phyloP scores from a whole-genome alignment of 2,797 vertebrate species.

The Pyrrhura leucotis region DNA sequence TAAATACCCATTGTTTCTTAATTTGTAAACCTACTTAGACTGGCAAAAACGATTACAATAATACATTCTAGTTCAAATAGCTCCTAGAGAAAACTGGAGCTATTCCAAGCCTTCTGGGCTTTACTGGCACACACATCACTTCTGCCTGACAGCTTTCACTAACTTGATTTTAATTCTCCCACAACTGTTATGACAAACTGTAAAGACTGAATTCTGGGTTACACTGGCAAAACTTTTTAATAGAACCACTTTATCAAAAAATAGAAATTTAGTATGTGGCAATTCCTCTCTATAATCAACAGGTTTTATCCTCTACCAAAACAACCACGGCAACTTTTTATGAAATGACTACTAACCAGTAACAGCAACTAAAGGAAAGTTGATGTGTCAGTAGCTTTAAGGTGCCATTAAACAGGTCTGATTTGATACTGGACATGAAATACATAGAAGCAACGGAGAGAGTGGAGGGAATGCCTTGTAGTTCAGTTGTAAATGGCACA shows the following conservation, averaged over 20 bases:
- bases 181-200: background rate
- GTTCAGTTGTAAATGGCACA: background rate
- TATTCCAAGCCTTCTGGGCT: background rate
- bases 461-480: background rate
- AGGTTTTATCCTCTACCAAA: background rate
- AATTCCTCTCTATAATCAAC: background rate
- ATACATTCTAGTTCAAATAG: background rate
- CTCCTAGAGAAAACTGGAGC: background rate
- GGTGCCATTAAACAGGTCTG: background rate
- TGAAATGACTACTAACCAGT: rapidly evolving
- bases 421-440: background rate
- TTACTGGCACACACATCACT: background rate
- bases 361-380: background rate
- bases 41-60: background rate
- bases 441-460: background rate
- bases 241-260: background rate
- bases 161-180: background rate
- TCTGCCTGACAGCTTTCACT: background rate
- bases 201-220: background rate
- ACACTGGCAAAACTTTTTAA: background rate
- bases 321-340: background rate
- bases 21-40: background rate
- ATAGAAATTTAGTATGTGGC: background rate
- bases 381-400: background rate
- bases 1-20: background rate